These are phyloP conservation scores for Macaria liturata DNA, from an alignment of 2,888 invertebrate genomes.

Conservation along the genomic window DNA sequence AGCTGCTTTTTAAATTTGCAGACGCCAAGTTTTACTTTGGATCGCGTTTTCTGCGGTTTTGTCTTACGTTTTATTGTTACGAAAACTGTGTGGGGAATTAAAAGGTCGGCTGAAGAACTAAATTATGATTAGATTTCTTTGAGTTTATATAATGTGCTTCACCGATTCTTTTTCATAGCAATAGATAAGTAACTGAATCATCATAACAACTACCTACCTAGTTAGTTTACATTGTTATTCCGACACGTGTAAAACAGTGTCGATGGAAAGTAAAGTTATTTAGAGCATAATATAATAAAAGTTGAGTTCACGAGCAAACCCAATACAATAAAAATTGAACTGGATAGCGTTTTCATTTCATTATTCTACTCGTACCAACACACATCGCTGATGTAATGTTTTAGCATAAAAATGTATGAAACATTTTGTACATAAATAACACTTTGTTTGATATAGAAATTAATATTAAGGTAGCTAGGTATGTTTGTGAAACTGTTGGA, in stretches of 20 bases:
- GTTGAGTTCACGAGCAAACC: conserved; percentile 36
- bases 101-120: neutral
- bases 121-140: neutral
- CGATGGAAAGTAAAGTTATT: conserved; percentile 32
- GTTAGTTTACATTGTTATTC: conserved; percentile 30
- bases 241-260: conserved; percentile 39
- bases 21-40: conserved; percentile 3
- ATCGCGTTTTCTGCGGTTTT: neutral
- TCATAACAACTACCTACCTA: neutral
- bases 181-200: no score
- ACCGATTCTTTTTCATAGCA: no score
- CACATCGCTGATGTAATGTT: no score
- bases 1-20: conserved; percentile 30
- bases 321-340: neutral
- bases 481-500: no score
- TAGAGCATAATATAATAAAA: conserved; percentile 35
- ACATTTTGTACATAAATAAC: no score
- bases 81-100: neutral
- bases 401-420: no score
- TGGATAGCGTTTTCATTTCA: no score
- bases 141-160: neutral
- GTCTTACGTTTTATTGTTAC: neutral
- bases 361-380: no score
- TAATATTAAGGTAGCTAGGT: no score
- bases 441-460: no score